Evolutionary conservation across 2,888 invertebrate species (phyloP), one percentile per base, ranked within the genome.

Genomic region (Synergus japonicus): DNA sequence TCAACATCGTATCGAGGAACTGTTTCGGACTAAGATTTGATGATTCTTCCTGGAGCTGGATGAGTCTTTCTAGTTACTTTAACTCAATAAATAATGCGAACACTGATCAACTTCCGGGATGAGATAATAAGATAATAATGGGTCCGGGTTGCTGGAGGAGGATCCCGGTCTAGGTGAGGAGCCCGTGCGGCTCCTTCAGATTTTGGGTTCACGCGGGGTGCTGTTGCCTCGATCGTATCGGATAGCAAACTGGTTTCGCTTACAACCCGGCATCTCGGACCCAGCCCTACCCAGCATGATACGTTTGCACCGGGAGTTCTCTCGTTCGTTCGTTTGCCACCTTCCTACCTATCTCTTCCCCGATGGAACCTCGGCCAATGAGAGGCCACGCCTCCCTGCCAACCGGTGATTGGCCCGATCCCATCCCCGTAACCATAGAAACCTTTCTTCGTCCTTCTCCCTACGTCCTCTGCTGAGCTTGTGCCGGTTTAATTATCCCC

Each of bases 331-430:
- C 66, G 46, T 37, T 37, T 77, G 69, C 82, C 82, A 49, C 78
- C 82, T 82, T 83, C 82, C 82, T 49, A 79, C 78, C 82, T 83
- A 79, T 76, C 81, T 44, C 44, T 29, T 69, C 15, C n/a, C 73
- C n/a, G n/a, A 54, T 54, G 5, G 76, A 60, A 46, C 63, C 67
- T 77, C 79, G 84, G 87, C 89, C 89, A 89, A 89, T 89, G 89
- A 84, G 77, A 88, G 76, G 87, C 90, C 93, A 93, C 90, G 93
- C 93, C 90, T 92, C 92, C 86, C 88, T 91, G 87, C 91, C 90
- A 83, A 89, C 91, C 89, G 92, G 90, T 91, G 93, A 93, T 90
- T 93, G 92, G 90, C 93, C 93, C 90, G 93, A 93, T 92, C 93
- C 93, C 88, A 93, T 92, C 87, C 93, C 93, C 86, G 94, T 92